A percentile compares a stretch with the other conserved stretches of the same genome.
Evolutionary conservation across 2,113 vertebrate genomes (phyloP).

Genomic region (Dasyornis broadbenti): DNA sequence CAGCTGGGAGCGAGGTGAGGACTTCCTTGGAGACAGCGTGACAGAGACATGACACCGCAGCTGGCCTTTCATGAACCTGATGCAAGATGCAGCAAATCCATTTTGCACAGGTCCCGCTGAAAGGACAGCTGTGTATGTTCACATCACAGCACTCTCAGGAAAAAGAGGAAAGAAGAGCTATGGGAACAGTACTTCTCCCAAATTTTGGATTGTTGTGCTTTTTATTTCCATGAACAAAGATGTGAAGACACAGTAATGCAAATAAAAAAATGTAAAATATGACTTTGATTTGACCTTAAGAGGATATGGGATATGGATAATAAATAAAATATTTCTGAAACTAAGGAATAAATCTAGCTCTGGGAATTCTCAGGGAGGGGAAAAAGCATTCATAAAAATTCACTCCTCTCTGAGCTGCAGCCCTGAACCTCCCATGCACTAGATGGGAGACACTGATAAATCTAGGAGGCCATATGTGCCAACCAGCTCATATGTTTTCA

Average conservation of each 20-base stretch:
- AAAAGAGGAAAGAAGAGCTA: not conserved
- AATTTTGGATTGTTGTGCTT: not conserved
- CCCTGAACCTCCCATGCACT: conserved; percentile 74
- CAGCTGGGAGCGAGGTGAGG: not conserved
- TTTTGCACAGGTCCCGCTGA: not conserved
- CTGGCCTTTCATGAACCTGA: not conserved
- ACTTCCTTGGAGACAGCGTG: not conserved
- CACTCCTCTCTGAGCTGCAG: conserved; percentile 68
- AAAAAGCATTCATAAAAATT: conserved; percentile 71
- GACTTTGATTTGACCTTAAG: conserved; percentile 57
- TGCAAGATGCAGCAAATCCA: not conserved
- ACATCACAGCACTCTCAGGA: not conserved
- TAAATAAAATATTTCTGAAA: conserved; percentile 67
- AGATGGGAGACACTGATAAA: conserved; percentile 81
- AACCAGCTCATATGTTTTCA: conserved; percentile 79
- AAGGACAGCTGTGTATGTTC: not conserved
- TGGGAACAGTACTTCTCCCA: not conserved
- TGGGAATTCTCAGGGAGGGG: conserved; percentile 57
- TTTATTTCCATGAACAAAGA: not conserved
- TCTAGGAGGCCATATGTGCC: conserved; percentile 75
- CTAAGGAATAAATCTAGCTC: conserved; percentile 68
- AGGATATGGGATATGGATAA: conserved; percentile 34
- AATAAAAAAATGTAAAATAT: conserved; percentile 36
- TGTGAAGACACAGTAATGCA: not conserved
- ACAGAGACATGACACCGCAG: not conserved